phyloP scores from a whole-genome alignment of 2,888 invertebrate species.

The Heliconius charithonia region DNA sequence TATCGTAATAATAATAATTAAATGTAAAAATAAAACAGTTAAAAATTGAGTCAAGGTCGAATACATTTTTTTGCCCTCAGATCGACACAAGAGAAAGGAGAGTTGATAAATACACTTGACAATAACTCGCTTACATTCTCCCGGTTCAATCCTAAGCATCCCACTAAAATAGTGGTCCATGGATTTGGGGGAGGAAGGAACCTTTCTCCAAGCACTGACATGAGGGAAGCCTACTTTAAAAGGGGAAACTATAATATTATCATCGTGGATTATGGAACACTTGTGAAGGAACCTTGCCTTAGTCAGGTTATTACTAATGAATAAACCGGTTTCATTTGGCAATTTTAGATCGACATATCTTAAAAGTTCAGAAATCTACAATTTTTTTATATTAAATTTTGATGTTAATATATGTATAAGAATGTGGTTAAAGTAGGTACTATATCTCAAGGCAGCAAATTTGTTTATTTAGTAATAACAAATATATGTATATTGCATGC shows the following conservation, averaged over 20 bases:
- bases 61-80: conserved; percentile 65
- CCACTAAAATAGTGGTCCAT: conserved; percentile 94
- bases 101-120: conserved; percentile 87
- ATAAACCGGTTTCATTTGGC: neutral
- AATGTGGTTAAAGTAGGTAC: neutral
- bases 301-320: conserved; percentile 83
- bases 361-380: neutral
- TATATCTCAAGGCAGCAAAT: neutral
- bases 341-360: neutral
- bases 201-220: conserved; percentile 92
- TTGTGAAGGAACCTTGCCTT: conserved; percentile 92
- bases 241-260: conserved; percentile 92
- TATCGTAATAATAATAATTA: neutral
- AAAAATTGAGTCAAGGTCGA: conserved; percentile 29
- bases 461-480: neutral
- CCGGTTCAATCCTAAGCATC: conserved; percentile 89
- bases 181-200: conserved; percentile 95
- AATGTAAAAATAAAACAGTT: neutral
- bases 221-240: conserved; percentile 91
- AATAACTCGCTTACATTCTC: conserved; percentile 88
- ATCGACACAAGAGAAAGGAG: conserved; percentile 89
- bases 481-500: neutral
- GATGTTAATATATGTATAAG: too few species aligned
- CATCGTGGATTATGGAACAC: conserved; percentile 92
- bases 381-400: neutral